These are phyloP conservation scores for Callipepla squamata DNA, from an alignment of 2,113 vertebrate genomes.

Conservation along the genomic window DNA sequence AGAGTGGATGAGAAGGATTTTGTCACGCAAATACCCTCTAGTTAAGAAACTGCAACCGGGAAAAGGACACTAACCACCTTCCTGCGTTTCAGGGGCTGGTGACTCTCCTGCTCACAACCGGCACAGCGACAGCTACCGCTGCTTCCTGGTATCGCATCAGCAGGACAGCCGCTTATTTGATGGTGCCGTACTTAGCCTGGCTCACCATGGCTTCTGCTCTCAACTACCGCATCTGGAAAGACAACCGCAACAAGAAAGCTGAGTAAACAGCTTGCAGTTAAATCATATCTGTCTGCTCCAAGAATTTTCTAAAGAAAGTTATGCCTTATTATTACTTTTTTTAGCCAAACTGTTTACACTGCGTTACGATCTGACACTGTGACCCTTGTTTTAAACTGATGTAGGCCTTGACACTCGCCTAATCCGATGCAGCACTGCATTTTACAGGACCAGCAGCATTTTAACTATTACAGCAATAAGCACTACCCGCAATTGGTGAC, in stretches of 20 bases:
- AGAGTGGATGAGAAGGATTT: neutral
- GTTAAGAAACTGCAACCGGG: neutral
- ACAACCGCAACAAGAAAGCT: conserved; percentile 62
- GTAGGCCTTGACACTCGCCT: too few species aligned
- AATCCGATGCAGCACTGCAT: too few species aligned
- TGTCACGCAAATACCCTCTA: neutral
- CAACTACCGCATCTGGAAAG: conserved; percentile 79
- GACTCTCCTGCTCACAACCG: conserved; percentile 67
- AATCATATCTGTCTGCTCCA: neutral
- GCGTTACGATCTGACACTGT: neutral
- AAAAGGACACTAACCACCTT: neutral
- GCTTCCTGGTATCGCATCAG: conserved; percentile 78
- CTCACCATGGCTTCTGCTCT: conserved; percentile 74
- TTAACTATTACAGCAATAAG: neutral
- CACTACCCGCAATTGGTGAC: neutral
- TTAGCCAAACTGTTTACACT: neutral
- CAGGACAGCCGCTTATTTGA: conserved; percentile 74
- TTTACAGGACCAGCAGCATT: neutral
- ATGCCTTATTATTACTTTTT: neutral
- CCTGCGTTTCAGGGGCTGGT: conserved; percentile 74
- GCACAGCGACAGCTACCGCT: conserved; percentile 66
- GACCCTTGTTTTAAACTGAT: neutral
- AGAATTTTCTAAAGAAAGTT: neutral
- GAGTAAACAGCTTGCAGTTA: neutral
- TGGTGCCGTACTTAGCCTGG: conserved; percentile 83